phyloP scores from a whole-genome alignment of 2,888 invertebrate species.

The Nowickia ferox region DNA sequence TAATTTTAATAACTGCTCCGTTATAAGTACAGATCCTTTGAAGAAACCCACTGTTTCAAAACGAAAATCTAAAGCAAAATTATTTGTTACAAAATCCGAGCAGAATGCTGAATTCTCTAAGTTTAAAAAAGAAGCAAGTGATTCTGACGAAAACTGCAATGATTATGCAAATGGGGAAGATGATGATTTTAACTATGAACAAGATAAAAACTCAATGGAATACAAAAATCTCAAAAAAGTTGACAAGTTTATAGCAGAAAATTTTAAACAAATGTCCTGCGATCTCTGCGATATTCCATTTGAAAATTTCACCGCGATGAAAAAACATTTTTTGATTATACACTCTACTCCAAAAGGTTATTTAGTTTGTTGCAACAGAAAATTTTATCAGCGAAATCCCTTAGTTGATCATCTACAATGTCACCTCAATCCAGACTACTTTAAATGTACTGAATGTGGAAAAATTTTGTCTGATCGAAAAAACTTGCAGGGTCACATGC shows the following conservation, averaged over 20 bases:
- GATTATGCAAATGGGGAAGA: conserved; percentile 73
- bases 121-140: conserved; percentile 68
- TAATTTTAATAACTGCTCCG: neutral
- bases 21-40: conserved; percentile 41
- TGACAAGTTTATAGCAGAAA: conserved; percentile 77
- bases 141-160: neutral
- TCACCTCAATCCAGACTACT: conserved; percentile 79
- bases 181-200: conserved; percentile 67
- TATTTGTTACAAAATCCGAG: conserved; percentile 21
- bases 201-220: conserved; percentile 73
- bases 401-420: conserved; percentile 78
- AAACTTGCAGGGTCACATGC: conserved; percentile 76
- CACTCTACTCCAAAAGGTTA: conserved; percentile 77
- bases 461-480: conserved; percentile 76
- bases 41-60: conserved; percentile 17
- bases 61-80: neutral
- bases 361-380: conserved; percentile 77
- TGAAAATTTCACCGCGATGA: conserved; percentile 77
- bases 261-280: conserved; percentile 77
- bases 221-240: conserved; percentile 76
- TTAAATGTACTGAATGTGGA: conserved; percentile 77
- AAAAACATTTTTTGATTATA: conserved; percentile 75
- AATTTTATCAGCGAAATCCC: conserved; percentile 76
- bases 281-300: conserved; percentile 76
- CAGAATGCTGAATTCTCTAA: neutral